Base-by-base conservation (phyloP, 2,113 vertebrate species). In the Barnardius zonarius region DNA sequence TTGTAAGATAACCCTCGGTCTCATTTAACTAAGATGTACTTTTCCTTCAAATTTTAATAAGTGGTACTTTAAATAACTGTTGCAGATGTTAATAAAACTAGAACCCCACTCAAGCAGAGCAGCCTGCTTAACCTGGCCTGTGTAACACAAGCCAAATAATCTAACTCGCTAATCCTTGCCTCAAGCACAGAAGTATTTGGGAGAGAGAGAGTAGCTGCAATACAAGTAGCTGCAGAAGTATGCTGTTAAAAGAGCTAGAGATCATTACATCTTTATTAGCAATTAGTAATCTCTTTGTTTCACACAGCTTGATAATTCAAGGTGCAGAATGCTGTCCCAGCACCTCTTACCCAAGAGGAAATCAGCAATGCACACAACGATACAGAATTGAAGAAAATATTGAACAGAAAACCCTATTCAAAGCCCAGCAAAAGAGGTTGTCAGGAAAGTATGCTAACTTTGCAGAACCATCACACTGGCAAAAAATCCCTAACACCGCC, bases 151-250 rank as follows among this genome's bases (percentile, higher is more conserved):
- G 55, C 75, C 88, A 83, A 94, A 83, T 72, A 88, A 84, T 44
- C 39, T 92, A 76, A 93, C 39, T 96, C 76, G 43, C 35, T 77
- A 93, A 92, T 70, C 73, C 68, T 74, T 75, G 68, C 73, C 88
- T 88, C 64, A 33, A 86, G 90, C 76, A 90, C 55, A 49, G 11
- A 66, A 78, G 43, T 61, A 75, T 68, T 46, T 92, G 39, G 33
- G 68, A 95, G 52, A 88, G 28, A 79, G 78, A 82, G 72, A 74
- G 85, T 43, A 91, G 87, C 63, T 83, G 51, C 0, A 0, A 76
- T 5, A 51, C 57, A 93, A 86, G 74, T 2, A 85, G 86, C 69
- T 66, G 70, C 79, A 83, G 55, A 83, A 90, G n/a, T 19, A 37
- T 33, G 27, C 17, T 86, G 54, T 62, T 89, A 81, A 92, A 92